These are phyloP conservation scores for Simalia tracyae DNA, from an alignment of 2,797 vertebrate species.

Conservation along the genomic window DNA sequence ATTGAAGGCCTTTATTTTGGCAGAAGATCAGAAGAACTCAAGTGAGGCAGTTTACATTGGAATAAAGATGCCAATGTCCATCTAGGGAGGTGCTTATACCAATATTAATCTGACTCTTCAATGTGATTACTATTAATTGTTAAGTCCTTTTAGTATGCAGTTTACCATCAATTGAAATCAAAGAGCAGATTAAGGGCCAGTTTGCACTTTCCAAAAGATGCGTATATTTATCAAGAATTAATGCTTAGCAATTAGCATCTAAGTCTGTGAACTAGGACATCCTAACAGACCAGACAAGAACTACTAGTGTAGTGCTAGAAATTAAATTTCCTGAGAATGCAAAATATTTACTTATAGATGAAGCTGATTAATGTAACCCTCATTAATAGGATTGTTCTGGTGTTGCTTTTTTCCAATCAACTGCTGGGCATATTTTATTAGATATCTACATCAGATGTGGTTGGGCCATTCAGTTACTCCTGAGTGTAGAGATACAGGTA, in stretches of 20 bases:
- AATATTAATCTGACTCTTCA: background rate
- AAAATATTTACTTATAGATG: background rate
- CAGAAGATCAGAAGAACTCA: background rate
- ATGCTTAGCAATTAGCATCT: background rate
- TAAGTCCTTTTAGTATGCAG: background rate
- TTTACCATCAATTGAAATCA: background rate
- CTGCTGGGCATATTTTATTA: background rate
- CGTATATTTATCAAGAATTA: background rate
- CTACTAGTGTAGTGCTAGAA: too few relatives aligned
- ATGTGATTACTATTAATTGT: background rate
- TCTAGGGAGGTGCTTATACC: background rate
- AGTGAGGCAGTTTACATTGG: background rate
- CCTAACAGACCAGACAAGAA: background rate
- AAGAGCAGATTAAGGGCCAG: background rate
- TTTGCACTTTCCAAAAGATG: constrained; percentile 4
- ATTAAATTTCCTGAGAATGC: background rate
- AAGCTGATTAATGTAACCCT: background rate
- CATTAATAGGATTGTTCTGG: background rate
- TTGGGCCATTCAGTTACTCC: background rate
- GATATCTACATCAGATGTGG: background rate
- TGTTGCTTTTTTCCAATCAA: background rate
- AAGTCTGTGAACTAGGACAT: background rate
- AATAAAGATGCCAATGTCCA: background rate
- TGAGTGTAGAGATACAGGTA: background rate
- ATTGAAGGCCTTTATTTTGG: background rate